These are phyloP conservation scores for Drosophila greeni DNA, from an alignment of 2,888 invertebrate species.

Conservation along the genomic window DNA sequence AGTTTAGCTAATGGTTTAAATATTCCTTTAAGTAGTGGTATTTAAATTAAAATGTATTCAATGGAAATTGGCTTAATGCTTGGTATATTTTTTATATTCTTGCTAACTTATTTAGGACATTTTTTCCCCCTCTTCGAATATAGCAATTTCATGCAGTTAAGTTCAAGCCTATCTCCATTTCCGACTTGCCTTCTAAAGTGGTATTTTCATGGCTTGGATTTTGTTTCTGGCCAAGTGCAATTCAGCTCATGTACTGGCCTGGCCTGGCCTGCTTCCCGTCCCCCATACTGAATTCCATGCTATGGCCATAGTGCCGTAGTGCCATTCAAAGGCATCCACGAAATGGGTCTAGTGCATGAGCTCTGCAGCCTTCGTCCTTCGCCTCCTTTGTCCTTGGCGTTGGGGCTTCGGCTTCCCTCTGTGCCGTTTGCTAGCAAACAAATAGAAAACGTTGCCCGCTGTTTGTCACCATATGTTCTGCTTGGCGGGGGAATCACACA, in stretches of 20 bases:
- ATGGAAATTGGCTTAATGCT: neutral
- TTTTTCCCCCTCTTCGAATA: neutral
- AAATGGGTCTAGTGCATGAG: constrained; percentile 66
- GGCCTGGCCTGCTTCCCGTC: neutral
- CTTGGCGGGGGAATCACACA: constrained; percentile 16
- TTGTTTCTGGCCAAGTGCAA: constrained; percentile 33
- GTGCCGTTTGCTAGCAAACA: constrained; percentile 54
- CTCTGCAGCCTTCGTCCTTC: constrained; percentile 51
- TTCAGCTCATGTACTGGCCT: constrained; percentile 11
- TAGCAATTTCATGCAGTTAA: constrained; percentile 3
- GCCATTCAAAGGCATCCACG: constrained; percentile 16
- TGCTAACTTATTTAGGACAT: neutral
- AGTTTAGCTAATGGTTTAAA: neutral
- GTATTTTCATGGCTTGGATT: constrained; percentile 19
- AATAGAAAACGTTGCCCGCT: constrained; percentile 45
- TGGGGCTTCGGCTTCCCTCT: constrained; percentile 27
- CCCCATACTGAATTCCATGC: neutral
- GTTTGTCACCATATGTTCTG: constrained; percentile 48
- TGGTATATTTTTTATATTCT: neutral
- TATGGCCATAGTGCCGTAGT: neutral
- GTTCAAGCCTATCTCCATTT: constrained; percentile 13
- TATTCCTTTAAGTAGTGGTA: neutral
- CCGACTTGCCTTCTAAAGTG: constrained; percentile 3
- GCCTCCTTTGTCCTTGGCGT: constrained; percentile 33
- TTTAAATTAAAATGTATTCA: neutral